Conservation (phyloP, 1,140 invertebrate genomes). For the Drosophila pandora region DNA sequence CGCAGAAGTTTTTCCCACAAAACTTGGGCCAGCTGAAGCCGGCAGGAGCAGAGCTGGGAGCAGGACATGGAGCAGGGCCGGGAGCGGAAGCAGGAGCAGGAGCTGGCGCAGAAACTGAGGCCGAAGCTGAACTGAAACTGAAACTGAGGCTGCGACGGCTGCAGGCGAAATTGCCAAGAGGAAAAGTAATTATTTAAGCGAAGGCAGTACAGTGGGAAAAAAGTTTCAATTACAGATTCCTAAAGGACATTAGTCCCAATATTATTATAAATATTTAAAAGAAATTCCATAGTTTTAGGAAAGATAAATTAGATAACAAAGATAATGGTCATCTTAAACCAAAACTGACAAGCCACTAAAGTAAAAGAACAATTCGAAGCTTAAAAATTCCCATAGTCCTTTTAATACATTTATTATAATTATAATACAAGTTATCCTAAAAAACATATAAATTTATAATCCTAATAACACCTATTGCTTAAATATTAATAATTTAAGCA, state of each 20-base stretch:
- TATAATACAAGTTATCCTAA: too few species aligned
- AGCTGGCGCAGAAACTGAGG: neutral
- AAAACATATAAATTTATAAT: neutral
- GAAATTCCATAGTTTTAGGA: too few species aligned
- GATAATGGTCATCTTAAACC: too few species aligned
- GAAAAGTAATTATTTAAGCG: slow-evolving; percentile 80
- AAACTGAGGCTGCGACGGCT: slow-evolving; percentile 53
- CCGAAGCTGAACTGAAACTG: slow-evolving; percentile 3
- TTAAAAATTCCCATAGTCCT: too few species aligned
- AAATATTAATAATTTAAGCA: too few species aligned
- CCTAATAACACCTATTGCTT: too few species aligned
- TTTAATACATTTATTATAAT: too few species aligned
- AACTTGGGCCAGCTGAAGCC: slow-evolving; percentile 64
- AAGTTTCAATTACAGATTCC: slow-evolving; percentile 7
- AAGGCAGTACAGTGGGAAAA: slow-evolving; percentile 28
- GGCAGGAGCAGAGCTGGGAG: slow-evolving; percentile 31
- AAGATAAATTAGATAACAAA: too few species aligned
- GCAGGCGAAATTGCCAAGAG: slow-evolving; percentile 76
- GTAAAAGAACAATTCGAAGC: too few species aligned
- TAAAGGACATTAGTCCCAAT: neutral
- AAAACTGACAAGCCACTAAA: too few species aligned
- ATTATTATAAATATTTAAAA: slow-evolving; percentile 7
- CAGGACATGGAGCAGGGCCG: neutral
- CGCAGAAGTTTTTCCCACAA: slow-evolving; percentile 78
- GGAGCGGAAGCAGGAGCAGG: neutral